A percentile compares a stretch with the other conserved stretches of the same genome.
phyloP scores from a whole-genome alignment of 2,797 vertebrate species.

The Alcedo atthis region DNA sequence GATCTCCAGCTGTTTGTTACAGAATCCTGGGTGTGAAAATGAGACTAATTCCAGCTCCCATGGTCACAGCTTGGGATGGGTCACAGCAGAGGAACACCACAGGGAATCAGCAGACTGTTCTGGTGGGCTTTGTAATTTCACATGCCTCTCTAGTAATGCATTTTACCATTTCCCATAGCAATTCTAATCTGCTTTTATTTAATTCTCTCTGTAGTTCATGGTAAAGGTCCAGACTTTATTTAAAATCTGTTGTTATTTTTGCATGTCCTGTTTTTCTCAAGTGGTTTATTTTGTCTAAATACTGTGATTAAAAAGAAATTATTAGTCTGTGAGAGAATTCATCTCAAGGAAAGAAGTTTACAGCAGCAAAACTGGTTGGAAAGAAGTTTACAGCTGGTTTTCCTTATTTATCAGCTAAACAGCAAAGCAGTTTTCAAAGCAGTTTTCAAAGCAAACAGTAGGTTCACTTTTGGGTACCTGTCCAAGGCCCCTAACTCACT shows the following conservation, averaged over 20 bases:
- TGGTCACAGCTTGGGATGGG: background rate
- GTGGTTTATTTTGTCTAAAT: constrained; percentile 16
- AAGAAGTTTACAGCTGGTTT: background rate
- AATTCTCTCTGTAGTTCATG: background rate
- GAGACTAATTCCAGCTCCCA: background rate
- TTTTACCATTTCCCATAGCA: background rate
- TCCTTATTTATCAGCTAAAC: constrained; percentile 2
- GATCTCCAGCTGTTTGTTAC: background rate
- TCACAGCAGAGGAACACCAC: background rate
- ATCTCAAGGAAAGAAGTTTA: background rate
- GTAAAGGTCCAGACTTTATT: background rate
- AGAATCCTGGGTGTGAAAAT: background rate
- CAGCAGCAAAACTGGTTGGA: background rate
- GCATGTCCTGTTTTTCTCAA: background rate
- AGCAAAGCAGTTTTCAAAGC: background rate
- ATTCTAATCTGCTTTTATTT: background rate
- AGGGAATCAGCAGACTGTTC: background rate
- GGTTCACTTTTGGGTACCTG: background rate
- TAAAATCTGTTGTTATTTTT: background rate
- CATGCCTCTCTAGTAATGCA: background rate
- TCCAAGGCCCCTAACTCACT: background rate
- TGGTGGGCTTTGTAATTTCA: background rate
- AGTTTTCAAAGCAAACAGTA: background rate
- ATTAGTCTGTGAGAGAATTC: background rate
- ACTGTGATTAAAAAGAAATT: background rate